Conservation (phyloP, 2,113 vertebrate genomes). For the Phalacrocorax pelagicus region DNA sequence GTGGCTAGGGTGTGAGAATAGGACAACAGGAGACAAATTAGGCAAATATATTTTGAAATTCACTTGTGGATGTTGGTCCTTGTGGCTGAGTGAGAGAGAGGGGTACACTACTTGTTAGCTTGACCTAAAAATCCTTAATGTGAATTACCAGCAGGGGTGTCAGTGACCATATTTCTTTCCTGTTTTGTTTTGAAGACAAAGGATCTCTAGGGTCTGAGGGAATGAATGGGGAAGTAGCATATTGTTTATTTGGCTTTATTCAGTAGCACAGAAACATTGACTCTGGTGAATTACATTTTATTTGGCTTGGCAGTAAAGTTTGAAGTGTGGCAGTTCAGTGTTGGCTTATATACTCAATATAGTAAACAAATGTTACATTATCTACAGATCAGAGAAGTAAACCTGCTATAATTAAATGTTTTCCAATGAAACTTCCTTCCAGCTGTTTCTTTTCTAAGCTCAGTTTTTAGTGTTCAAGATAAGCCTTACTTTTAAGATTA, state of each 20-base stretch:
- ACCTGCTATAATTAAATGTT: constrained; percentile 50
- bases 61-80: not conserved
- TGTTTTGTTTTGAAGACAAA: not conserved
- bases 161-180: not conserved
- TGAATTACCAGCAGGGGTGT: not conserved
- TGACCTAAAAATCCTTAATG: not conserved
- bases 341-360: constrained; percentile 32
- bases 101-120: not conserved
- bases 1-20: not conserved
- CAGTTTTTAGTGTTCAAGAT: constrained; percentile 49
- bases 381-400: constrained; percentile 64
- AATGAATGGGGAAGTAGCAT: not conserved
- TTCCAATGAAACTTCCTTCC: constrained; percentile 53
- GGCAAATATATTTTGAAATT: not conserved
- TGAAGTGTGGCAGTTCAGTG: constrained; percentile 11
- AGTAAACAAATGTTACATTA: constrained; percentile 49
- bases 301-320: constrained; percentile 44
- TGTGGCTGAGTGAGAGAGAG: not conserved
- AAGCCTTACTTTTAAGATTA: constrained; percentile 57
- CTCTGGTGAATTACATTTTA: constrained; percentile 41
- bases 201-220: not conserved
- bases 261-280: constrained; percentile 36
- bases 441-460: constrained; percentile 59
- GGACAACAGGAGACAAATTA: not conserved
- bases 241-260: constrained; percentile 29